These are phyloP conservation scores for Rhagoletis pomonella DNA, from an alignment of 1,140 invertebrate species.

Conservation along the genomic window DNA sequence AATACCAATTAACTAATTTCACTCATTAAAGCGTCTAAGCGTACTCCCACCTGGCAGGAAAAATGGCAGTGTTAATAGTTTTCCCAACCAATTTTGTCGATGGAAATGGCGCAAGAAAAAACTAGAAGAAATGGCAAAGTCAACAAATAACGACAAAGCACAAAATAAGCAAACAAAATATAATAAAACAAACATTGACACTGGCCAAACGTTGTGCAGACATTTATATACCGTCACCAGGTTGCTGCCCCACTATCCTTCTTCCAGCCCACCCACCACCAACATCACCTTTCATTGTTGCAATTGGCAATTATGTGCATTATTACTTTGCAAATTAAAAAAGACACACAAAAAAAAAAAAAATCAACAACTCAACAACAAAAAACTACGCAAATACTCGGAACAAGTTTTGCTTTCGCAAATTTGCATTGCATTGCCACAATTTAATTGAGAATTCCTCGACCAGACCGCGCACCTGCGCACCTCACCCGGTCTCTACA, in stretches of 20 bases:
- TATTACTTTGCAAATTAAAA: conserved; percentile 6
- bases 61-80: conserved; percentile 22
- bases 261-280: neutral
- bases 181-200: conserved; percentile 30
- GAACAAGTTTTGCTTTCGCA: neutral
- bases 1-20: neutral
- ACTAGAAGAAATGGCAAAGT: neutral
- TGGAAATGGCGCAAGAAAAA: neutral
- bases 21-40: neutral
- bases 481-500: neutral
- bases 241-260: neutral
- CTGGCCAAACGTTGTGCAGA: neutral
- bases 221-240: neutral
- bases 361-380: too few relatives aligned
- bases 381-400: conserved; percentile 7
- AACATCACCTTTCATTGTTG: neutral
- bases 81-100: conserved; percentile 12
- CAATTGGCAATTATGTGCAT: conserved; percentile 39
- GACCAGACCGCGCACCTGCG: neutral
- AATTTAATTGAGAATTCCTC: conserved; percentile 44
- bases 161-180: neutral
- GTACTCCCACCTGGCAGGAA: neutral
- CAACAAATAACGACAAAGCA: neutral
- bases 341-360: neutral
- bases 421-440: conserved; percentile 35